phyloP scores from a whole-genome alignment of 1,140 invertebrate species.

The Ectropis grisescens region DNA sequence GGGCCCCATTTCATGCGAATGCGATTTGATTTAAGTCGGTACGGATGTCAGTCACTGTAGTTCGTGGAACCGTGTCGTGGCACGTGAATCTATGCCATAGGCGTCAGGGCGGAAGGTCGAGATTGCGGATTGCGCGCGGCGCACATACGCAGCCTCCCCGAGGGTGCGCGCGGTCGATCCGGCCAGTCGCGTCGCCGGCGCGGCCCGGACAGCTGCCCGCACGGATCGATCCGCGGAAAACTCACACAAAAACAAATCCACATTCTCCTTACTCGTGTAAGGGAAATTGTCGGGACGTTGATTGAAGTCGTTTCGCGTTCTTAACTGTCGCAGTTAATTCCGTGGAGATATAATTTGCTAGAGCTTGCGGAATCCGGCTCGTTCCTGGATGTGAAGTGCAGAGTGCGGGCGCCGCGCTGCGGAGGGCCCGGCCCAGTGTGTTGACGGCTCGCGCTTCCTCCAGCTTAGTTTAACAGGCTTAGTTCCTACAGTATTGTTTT shows the following conservation, averaged over 20 bases:
- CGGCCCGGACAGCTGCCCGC: slow-evolving; percentile 44
- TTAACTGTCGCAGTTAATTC: slow-evolving; percentile 51
- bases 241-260: slow-evolving; percentile 38
- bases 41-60: background rate
- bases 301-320: slow-evolving; percentile 43
- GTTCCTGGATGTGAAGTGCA: too few relatives aligned
- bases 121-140: slow-evolving; percentile 14
- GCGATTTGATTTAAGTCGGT: slow-evolving; percentile 11
- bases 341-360: too few relatives aligned
- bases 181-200: slow-evolving; percentile 59
- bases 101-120: slow-evolving; percentile 8
- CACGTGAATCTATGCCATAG: slow-evolving; percentile 14
- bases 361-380: too few relatives aligned
- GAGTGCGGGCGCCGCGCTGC: too few relatives aligned
- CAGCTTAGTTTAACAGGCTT: slow-evolving; percentile 48
- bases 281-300: slow-evolving; percentile 35
- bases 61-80: too few relatives aligned
- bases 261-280: slow-evolving; percentile 47
- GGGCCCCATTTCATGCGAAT: slow-evolving; percentile 12
- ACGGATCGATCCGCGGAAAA: slow-evolving; percentile 15
- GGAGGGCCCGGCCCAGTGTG: slow-evolving; percentile 3
- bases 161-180: slow-evolving; percentile 58
- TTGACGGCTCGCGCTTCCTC: slow-evolving; percentile 21
- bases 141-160: slow-evolving; percentile 60
- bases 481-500: slow-evolving; percentile 32